Conservation (phyloP, 1,140 invertebrate species). For the Aphidius ervi region DNA sequence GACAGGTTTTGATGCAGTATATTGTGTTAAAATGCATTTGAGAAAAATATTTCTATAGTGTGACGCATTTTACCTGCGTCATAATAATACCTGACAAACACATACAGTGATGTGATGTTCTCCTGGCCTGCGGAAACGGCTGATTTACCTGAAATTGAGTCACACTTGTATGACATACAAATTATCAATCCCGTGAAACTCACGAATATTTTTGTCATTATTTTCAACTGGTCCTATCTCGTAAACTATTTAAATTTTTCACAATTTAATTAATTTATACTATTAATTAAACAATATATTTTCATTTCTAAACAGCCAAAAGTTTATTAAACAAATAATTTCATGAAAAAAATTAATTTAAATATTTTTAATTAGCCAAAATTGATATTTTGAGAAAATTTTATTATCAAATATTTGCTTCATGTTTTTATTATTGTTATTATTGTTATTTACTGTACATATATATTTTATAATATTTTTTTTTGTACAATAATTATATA, state of each 20-base stretch:
- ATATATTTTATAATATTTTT: background rate
- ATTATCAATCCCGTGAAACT: constrained; percentile 27
- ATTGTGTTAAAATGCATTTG: constrained; percentile 13
- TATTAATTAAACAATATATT: background rate
- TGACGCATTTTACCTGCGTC: constrained; percentile 14
- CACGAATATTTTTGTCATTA: constrained; percentile 18
- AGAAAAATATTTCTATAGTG: background rate
- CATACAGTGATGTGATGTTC: constrained; percentile 32
- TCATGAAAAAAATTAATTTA: too few species aligned
- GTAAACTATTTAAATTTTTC: too few species aligned
- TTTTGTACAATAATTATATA: background rate
- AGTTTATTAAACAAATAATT: too few species aligned
- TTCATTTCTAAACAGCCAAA: too few species aligned
- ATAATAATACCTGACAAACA: constrained; percentile 12
- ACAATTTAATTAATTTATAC: background rate
- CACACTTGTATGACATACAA: constrained; percentile 11
- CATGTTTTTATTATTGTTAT: background rate
- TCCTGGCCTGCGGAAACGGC: constrained; percentile 38
- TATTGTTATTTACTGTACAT: background rate
- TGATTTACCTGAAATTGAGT: constrained; percentile 32
- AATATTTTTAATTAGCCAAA: too few species aligned
- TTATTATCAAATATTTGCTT: background rate
- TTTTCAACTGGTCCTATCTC: background rate
- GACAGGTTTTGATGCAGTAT: background rate
- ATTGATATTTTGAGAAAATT: constrained; percentile 9